These are phyloP conservation scores for Aptenodytes forsteri DNA, from an alignment of 2,113 vertebrate species.

Conservation along the genomic window DNA sequence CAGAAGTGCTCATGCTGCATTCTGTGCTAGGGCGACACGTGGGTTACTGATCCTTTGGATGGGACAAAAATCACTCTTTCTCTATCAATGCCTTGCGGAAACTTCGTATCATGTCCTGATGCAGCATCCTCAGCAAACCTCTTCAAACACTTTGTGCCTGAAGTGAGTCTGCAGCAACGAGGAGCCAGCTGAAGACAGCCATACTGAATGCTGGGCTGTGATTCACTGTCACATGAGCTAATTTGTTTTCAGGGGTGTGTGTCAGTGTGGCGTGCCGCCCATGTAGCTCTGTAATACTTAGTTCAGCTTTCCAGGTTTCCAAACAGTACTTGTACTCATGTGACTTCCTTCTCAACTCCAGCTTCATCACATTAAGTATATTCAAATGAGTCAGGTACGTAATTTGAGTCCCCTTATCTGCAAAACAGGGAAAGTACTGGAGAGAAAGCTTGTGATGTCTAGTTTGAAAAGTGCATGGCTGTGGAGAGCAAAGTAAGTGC, in stretches of 20 bases:
- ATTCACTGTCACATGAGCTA: background rate
- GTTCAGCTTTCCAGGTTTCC: background rate
- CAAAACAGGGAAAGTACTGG: background rate
- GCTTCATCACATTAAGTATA: background rate
- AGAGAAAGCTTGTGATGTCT: background rate
- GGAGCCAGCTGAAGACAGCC: background rate
- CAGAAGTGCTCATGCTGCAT: background rate
- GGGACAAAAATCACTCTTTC: background rate
- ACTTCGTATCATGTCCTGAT: background rate
- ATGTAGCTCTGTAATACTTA: background rate
- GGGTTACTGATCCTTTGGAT: background rate
- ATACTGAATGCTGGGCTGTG: background rate
- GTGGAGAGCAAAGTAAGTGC: background rate
- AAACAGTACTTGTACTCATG: background rate
- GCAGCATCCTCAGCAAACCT: background rate
- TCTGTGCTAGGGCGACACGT: background rate
- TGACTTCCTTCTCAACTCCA: background rate
- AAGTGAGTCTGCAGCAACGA: background rate
- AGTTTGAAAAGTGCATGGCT: background rate
- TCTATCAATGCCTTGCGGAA: background rate
- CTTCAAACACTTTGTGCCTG: background rate
- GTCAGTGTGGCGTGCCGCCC: background rate
- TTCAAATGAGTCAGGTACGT: background rate
- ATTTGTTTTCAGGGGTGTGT: background rate
- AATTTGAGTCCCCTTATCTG: background rate